Conservation (phyloP, 1,140 invertebrate species). For the Orussus abietinus region DNA sequence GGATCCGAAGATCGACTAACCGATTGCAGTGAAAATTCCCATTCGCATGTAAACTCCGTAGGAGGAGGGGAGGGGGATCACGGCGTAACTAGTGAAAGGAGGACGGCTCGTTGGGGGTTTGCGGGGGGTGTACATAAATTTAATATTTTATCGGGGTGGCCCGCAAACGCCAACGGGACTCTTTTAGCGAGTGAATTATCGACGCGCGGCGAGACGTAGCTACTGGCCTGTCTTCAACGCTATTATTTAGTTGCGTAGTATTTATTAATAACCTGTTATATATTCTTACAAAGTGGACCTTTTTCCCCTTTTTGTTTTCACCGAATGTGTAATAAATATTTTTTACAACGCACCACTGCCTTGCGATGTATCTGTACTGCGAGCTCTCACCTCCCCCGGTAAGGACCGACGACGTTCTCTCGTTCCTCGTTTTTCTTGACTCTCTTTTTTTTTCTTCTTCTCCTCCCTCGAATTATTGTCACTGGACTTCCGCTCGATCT, state of each 20-base stretch:
- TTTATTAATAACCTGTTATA: conserved; percentile 44
- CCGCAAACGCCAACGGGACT: conserved; percentile 39
- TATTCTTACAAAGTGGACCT: conserved; percentile 16
- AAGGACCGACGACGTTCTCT: no score
- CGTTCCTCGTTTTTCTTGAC: no score
- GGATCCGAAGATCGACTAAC: conserved; percentile 10
- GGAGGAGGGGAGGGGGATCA: no score
- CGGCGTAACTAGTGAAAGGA: no score
- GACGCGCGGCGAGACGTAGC: conserved; percentile 27
- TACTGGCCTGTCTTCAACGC: conserved; percentile 23
- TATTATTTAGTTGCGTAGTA: conserved; percentile 44
- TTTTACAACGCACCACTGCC: conserved; percentile 39
- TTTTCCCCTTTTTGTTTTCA: conserved; percentile 33
- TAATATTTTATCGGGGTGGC: conserved; percentile 23
- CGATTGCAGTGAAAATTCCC: neutral
- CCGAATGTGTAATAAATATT: conserved; percentile 42
- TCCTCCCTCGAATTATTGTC: no score
- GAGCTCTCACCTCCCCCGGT: no score
- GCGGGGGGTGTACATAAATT: conserved; percentile 47
- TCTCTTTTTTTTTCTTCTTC: no score
- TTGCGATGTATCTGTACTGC: no score
- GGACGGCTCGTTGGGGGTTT: conserved; percentile 32
- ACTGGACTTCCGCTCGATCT: no score
- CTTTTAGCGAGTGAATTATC: conserved; percentile 21
- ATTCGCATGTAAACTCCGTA: no score